A percentile compares a stretch with the other conserved stretches of the same genome.
These are phyloP conservation scores for Drosophila lacicola DNA, from an alignment of 2,888 invertebrate genomes.

Conservation along the genomic window DNA sequence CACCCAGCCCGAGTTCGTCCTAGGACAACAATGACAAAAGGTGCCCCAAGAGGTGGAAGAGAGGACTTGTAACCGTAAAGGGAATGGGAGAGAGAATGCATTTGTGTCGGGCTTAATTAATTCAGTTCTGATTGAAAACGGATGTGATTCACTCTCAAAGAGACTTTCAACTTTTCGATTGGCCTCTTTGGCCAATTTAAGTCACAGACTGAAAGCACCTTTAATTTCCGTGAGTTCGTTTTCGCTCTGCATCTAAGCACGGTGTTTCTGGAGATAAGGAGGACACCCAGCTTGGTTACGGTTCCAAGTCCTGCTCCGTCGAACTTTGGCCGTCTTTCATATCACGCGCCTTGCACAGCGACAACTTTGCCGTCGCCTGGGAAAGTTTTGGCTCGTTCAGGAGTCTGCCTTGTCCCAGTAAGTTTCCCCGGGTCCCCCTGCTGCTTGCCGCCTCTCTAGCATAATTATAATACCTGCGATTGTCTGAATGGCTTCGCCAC, in stretches of 20 bases:
- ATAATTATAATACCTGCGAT: slow-evolving; percentile 75
- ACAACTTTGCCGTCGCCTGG: slow-evolving; percentile 62
- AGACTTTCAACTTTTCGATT: slow-evolving; percentile 34
- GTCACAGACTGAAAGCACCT: slow-evolving; percentile 22
- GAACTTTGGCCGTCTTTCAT: slow-evolving; percentile 76
- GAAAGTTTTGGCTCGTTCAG: slow-evolving; percentile 58
- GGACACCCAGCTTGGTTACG: slow-evolving; percentile 22
- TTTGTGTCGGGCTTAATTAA: slow-evolving; percentile 64
- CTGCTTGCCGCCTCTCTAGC: slow-evolving; percentile 16
- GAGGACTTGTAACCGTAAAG: neutral
- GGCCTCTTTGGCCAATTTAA: slow-evolving; percentile 31
- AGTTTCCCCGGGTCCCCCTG: neutral
- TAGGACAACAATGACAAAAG: slow-evolving; percentile 25
- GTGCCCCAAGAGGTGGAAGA: neutral
- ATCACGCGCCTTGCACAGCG: slow-evolving; percentile 63
- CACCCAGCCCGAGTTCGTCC: slow-evolving; percentile 13
- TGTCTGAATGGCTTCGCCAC: slow-evolving; percentile 69
- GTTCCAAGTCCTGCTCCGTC: slow-evolving; percentile 34
- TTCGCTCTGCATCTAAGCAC: neutral
- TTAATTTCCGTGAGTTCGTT: slow-evolving; percentile 28
- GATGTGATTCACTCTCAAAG: slow-evolving; percentile 26
- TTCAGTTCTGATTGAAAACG: slow-evolving; percentile 56
- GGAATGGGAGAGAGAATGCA: slow-evolving; percentile 35
- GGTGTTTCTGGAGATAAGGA: slow-evolving; percentile 32
- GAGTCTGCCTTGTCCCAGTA: slow-evolving; percentile 20